Base-by-base conservation (phyloP, 2,113 vertebrate genomes). In the Rutilus rutilus region DNA sequence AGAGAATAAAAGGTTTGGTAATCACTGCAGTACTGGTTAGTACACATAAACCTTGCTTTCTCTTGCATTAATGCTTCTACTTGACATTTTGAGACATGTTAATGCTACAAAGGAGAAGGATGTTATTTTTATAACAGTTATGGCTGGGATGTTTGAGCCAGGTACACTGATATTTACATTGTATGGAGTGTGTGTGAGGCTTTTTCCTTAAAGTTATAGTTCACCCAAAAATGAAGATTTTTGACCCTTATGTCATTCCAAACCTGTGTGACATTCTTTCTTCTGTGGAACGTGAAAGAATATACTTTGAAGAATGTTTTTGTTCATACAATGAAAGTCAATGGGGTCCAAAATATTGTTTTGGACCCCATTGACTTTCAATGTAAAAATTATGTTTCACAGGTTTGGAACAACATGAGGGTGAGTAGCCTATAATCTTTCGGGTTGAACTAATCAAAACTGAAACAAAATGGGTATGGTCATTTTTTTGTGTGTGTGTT, bases 1-100 rank as follows among this genome's bases (percentile, higher is more conserved):
- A 75, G 71, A 87, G 83, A 74, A 83, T 45, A 23, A 88, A 88
- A 75, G 89, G 64, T 73, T 85, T 87, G 88, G 87, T 87, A 67
- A 33, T 71, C 67, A 71, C 67, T 71, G 67, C 67, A 90, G 92
- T 89, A 86, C 84, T 90, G 88, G 81, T 62, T 87, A 86, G 82
- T 88, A 85, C 88, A 85, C 84, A 92, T 39, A 87, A 77, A 85
- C 86, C 86, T 89, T 71, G 86, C 87, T 71, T 64, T 85, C 21
- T 73, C 80, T 78, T 74, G 84, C 62, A 74, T 25, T 74, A 52
- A 47, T 76, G 71, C 23, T 45, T 33, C 11, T 52, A 73, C 54
- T 39, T 27, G 36, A 64, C 59, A 62, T 80, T 64, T 80, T 80
- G 60, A 82, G 45, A 69, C 27, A 69, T 69, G 23, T 36, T 60